Percentiles rank a stretch among this genome's conserved stretches.
Conservation (phyloP, 2,888 invertebrate genomes). For the Rotaria sp. region DNA sequence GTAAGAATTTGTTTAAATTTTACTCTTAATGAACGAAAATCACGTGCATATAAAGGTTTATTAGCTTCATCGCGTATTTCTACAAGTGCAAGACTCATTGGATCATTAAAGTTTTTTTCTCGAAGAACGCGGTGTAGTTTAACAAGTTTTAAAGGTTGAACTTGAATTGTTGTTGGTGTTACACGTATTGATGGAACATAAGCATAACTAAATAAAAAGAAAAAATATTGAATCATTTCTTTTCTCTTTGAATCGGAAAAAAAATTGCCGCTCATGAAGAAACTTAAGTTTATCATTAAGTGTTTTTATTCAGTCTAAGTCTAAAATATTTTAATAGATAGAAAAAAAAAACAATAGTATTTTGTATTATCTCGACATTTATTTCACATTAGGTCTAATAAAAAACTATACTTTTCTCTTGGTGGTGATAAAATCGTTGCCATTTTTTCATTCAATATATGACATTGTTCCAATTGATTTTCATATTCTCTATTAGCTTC, state of each 20-base stretch:
- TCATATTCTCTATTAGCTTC: not conserved
- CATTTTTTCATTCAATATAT: not conserved
- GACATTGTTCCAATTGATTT: not conserved
- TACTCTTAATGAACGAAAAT: not conserved
- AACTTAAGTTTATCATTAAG: too few species aligned
- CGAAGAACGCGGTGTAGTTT: conserved; percentile 11
- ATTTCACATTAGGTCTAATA: too few species aligned
- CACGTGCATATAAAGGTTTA: not conserved
- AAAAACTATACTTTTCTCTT: not conserved
- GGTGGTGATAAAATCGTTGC: not conserved
- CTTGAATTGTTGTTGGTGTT: not conserved
- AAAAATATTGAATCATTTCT: too few species aligned
- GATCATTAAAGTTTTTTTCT: not conserved
- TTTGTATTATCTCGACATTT: too few species aligned
- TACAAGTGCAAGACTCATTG: not conserved
- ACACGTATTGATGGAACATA: conserved; percentile 11
- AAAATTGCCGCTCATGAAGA: too few species aligned
- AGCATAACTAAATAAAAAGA: not conserved
- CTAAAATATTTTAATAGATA: too few species aligned
- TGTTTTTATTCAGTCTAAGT: too few species aligned
- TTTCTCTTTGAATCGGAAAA: too few species aligned
- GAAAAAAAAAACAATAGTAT: too few species aligned
- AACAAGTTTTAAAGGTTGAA: not conserved
- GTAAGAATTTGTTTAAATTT: not conserved
- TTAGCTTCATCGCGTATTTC: conserved; percentile 24